These are phyloP conservation scores for Phoenoteleia sp. DNA, from an alignment of 2,888 invertebrate genomes.

Conservation along the genomic window DNA sequence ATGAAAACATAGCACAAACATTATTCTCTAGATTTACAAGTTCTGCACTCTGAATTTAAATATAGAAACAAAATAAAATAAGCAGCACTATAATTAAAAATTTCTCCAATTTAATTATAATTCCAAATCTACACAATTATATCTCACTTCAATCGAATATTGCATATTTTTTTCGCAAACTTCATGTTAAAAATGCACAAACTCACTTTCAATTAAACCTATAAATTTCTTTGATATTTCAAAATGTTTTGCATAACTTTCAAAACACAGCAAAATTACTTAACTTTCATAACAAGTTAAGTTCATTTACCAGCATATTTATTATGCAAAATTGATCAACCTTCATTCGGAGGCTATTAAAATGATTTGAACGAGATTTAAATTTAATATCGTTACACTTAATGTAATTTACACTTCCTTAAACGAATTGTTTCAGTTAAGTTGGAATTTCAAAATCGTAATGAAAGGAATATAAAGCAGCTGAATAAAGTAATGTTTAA, in stretches of 20 bases:
- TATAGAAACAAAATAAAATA: no score
- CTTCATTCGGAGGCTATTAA: not conserved
- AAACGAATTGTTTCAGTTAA: not conserved
- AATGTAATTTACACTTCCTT: not conserved
- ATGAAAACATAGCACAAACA: no score
- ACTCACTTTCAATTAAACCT: not conserved
- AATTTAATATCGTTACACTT: not conserved
- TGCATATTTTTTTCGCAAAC: no score
- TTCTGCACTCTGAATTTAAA: no score
- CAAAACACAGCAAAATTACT: not conserved
- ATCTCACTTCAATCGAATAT: no score
- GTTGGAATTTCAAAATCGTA: not conserved
- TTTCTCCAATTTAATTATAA: no score
- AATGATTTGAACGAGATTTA: not conserved
- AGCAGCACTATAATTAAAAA: no score
- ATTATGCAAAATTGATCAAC: conserved; percentile 6
- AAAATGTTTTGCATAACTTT: not conserved
- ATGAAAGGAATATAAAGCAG: no score
- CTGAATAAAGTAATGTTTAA: no score
- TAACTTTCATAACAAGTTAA: not conserved
- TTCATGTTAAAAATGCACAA: not conserved
- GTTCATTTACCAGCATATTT: not conserved
- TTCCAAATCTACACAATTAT: no score
- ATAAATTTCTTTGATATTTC: not conserved
- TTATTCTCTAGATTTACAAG: no score